These are phyloP conservation scores for Yponomeuta sedellus DNA, from an alignment of 2,888 invertebrate genomes.

Conservation along the genomic window DNA sequence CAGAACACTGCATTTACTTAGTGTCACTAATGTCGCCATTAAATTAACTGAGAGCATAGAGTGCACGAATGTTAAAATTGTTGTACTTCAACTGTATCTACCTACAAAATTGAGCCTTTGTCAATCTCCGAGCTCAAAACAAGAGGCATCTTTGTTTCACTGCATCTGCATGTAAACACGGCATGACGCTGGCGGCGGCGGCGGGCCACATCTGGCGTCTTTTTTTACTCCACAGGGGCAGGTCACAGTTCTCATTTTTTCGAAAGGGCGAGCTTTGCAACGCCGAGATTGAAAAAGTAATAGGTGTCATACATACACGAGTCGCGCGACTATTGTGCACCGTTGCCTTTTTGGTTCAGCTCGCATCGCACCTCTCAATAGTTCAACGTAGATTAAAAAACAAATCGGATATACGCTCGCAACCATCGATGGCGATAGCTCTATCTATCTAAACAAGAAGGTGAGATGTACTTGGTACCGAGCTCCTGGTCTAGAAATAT, in stretches of 20 bases:
- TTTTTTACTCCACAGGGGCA: slow-evolving; percentile 56
- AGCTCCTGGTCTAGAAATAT: slow-evolving; percentile 36
- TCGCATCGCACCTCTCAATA: no score
- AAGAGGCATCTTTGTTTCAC: slow-evolving; percentile 63
- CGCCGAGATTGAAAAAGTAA: slow-evolving; percentile 48
- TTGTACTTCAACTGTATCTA: not conserved
- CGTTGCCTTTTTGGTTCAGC: not conserved
- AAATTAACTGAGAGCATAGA: not conserved
- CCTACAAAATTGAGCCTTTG: slow-evolving; percentile 4
- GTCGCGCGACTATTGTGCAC: slow-evolving; percentile 30
- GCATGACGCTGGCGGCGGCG: slow-evolving; percentile 23
- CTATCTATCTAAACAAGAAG: not conserved
- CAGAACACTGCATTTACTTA: no score
- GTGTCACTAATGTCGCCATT: no score
- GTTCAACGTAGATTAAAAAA: not conserved
- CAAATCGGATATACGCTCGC: not conserved
- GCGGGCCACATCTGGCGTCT: slow-evolving; percentile 62
- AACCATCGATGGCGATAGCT: not conserved
- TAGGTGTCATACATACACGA: slow-evolving; percentile 19
- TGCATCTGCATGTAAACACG: slow-evolving; percentile 69
- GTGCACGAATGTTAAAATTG: not conserved
- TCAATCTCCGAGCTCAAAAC: slow-evolving; percentile 19
- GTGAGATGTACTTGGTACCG: not conserved
- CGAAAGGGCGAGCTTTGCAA: slow-evolving; percentile 34
- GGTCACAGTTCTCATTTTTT: slow-evolving; percentile 49